Evolutionary conservation across 2,888 invertebrate genomes (phyloP).

Genomic region (Chloroclystis v-ata): DNA sequence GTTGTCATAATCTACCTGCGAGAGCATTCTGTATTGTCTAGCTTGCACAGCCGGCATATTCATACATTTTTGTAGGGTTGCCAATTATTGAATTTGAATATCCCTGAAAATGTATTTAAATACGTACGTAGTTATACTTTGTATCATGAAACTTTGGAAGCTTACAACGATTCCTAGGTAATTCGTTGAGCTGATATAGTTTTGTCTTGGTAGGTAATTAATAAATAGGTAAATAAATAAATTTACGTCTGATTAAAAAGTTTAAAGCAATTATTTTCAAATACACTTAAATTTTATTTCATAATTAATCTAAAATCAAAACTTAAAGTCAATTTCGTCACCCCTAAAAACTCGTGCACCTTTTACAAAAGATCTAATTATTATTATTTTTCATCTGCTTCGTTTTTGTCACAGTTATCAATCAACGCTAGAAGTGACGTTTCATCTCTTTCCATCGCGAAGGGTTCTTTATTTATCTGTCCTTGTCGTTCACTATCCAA

Average conservation of each 20-base stretch:
- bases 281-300: too few species aligned
- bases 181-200: too few species aligned
- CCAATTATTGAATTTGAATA: slow-evolving; percentile 27
- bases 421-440: slow-evolving; percentile 69
- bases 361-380: slow-evolving; percentile 76
- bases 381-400: slow-evolving; percentile 78
- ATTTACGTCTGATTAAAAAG: too few species aligned
- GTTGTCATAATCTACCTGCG: slow-evolving; percentile 67
- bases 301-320: not conserved
- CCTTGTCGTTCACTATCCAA: slow-evolving; percentile 55
- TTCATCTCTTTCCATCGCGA: slow-evolving; percentile 44
- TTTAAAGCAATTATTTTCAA: too few species aligned
- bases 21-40: slow-evolving; percentile 70
- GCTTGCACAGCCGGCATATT: slow-evolving; percentile 67
- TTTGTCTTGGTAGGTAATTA: too few species aligned
- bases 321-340: slow-evolving; percentile 36
- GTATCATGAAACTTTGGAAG: too few species aligned
- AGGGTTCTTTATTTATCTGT: slow-evolving; percentile 38
- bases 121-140: too few species aligned
- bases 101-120: too few species aligned
- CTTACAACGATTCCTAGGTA: too few species aligned
- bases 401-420: slow-evolving; percentile 80
- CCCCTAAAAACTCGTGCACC: slow-evolving; percentile 68
- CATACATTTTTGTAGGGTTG: slow-evolving; percentile 56
- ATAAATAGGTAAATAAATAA: too few species aligned